phyloP scores from a whole-genome alignment of 2,888 invertebrate genomes.

The Orthonevra nobilis region DNA sequence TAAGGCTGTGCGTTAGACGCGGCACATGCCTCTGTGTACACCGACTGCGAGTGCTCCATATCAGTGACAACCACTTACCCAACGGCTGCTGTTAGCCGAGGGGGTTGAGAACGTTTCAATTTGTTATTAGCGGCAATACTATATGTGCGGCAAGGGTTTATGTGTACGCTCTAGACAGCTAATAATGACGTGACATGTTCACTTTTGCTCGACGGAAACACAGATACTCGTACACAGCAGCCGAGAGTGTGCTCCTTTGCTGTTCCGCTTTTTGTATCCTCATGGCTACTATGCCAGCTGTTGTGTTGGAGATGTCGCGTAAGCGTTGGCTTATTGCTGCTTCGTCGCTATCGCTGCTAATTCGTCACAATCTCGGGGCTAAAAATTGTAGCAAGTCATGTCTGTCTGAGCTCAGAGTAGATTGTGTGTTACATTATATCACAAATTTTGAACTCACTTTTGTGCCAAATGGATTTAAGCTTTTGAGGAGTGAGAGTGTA shows the following conservation, averaged over 20 bases:
- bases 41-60: conserved; percentile 58
- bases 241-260: conserved; percentile 25
- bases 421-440: too few species aligned
- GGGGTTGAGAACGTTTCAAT: conserved; percentile 66
- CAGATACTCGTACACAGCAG: not conserved
- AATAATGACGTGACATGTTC: conserved; percentile 67
- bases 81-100: conserved; percentile 37
- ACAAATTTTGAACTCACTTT: too few species aligned
- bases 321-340: conserved; percentile 65
- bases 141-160: conserved; percentile 58
- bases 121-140: conserved; percentile 65
- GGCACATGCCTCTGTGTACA: conserved; percentile 63
- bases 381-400: conserved; percentile 66
- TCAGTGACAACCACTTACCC: conserved; percentile 68
- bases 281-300: conserved; percentile 47
- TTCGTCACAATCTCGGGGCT: conserved; percentile 59
- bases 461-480: too few species aligned
- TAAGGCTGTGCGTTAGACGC: conserved; percentile 60
- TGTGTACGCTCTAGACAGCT: conserved; percentile 63
- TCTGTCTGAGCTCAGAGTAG: conserved; percentile 55
- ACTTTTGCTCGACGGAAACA: conserved; percentile 30
- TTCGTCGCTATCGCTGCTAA: conserved; percentile 56
- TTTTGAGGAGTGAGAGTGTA: too few species aligned
- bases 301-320: conserved; percentile 60
- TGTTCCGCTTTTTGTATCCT: conserved; percentile 30